A percentile compares a stretch with the other conserved stretches of the same genome.
These are phyloP conservation scores for Danaus melanippus DNA, from an alignment of 1,140 invertebrate genomes.

Conservation along the genomic window DNA sequence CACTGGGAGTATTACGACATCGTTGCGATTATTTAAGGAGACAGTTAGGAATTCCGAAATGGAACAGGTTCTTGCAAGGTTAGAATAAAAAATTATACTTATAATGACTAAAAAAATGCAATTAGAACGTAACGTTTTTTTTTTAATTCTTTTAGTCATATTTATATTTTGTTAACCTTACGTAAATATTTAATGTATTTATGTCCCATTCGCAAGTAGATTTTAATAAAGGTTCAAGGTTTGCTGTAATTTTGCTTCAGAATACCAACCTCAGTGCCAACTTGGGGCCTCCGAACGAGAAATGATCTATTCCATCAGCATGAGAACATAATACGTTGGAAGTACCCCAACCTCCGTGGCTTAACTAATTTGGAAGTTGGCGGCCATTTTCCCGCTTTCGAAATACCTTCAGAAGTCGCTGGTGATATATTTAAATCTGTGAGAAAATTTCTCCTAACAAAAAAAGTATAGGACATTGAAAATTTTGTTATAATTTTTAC, in stretches of 20 bases:
- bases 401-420: constrained; percentile 77
- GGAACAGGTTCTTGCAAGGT: constrained; percentile 52
- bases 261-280: constrained; percentile 59
- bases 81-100: constrained; percentile 6
- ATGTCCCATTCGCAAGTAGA: too few species aligned
- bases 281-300: constrained; percentile 63
- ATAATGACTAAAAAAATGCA: too few species aligned
- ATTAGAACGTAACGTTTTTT: too few species aligned
- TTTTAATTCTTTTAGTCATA: too few species aligned
- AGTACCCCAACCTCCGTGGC: constrained; percentile 73
- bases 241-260: constrained; percentile 29
- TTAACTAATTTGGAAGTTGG: constrained; percentile 72
- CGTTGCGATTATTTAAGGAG: constrained; percentile 79
- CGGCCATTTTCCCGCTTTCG: constrained; percentile 85
- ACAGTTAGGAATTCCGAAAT: constrained; percentile 44
- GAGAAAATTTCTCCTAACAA: constrained; percentile 19
- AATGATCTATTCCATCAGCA: constrained; percentile 72
- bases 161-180: too few species aligned
- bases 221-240: constrained; percentile 6
- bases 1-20: constrained; percentile 77
- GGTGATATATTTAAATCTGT: constrained; percentile 69
- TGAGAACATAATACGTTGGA: constrained; percentile 67
- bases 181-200: too few species aligned
- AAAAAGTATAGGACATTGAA: neutral
- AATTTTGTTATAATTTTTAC: neutral